Base-by-base conservation (phyloP, 1,140 invertebrate species). In the Hypsibius dujardini region DNA sequence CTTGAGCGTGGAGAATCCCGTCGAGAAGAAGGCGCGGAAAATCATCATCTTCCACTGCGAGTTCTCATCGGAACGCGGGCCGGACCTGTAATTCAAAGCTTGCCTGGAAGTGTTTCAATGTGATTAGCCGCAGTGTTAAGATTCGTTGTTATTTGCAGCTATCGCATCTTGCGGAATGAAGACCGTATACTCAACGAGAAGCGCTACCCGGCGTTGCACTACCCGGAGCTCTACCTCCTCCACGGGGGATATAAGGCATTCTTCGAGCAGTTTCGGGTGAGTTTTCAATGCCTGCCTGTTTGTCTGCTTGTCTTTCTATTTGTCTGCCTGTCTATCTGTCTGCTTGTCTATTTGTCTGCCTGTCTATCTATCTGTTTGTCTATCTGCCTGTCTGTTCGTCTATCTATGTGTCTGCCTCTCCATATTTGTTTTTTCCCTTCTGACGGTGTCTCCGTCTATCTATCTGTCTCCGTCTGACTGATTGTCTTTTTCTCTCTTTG, bases 31-130 rank as follows among this genome's bases (percentile, higher is more conserved):
- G 47, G 87, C 86, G 73, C 80, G 87, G 40, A 81, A 85, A 60
- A 87, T 97, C 67, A 79, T 98, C 40, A 87, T 99, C 46, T 98
- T 98, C 78, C 95, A 98, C 78, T 98, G 95, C 80, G 95, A 99
- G 81, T 98, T 96, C 81, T 96, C 93, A 0, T 89, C 90, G 71
- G 89, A 97, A 80, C 83, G 95, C 60, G 95, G 90, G 46, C 95
- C 95, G 1, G 89, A 86, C 74, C 81, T 97, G 85, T 91, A 83
- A 80, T 81, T 77, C 82, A 28, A 28, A 28, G 28, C 28, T 28
- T 28, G 28, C 28, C 28, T 28, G 28, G 28, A 28, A 28, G 28
- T 28, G 28, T 28, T 28, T 28, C 28, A 28, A 28, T 28, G 28
- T 28, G 28, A 28, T 28, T 28, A 28, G 28, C 28, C 28, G 28